These are phyloP conservation scores for Orchesella cincta DNA, from an alignment of 1,140 invertebrate species.

Conservation along the genomic window DNA sequence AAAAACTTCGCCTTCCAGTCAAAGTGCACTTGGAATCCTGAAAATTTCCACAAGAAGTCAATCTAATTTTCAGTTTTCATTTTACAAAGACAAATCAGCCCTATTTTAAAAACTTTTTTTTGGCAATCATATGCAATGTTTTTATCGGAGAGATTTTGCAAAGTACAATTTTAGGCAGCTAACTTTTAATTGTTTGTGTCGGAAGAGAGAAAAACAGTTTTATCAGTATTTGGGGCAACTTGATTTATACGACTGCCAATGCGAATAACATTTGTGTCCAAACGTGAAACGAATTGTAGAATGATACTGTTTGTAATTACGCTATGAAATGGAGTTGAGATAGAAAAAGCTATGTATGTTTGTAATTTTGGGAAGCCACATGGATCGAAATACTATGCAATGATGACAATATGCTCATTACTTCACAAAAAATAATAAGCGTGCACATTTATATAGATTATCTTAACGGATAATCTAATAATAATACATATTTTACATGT, in stretches of 20 bases:
- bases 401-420: conserved; percentile 17
- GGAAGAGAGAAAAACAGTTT: not conserved
- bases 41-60: not conserved
- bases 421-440: not conserved
- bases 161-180: not conserved
- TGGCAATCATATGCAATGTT: too few species aligned
- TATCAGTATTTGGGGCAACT: not conserved
- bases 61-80: not conserved
- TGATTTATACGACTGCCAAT: not conserved
- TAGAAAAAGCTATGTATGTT: not conserved
- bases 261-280: not conserved
- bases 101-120: not conserved
- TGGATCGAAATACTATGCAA: not conserved
- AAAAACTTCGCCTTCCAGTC: not conserved
- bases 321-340: not conserved
- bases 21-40: not conserved
- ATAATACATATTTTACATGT: not conserved
- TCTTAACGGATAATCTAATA: not conserved
- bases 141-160: too few species aligned
- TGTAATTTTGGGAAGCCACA: not conserved
- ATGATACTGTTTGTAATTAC: not conserved
- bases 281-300: not conserved
- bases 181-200: not conserved
- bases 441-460: not conserved
- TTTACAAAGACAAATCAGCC: not conserved